Evolutionary conservation across 2,888 invertebrate genomes (phyloP).

Genomic region (Calameuta idolon): DNA sequence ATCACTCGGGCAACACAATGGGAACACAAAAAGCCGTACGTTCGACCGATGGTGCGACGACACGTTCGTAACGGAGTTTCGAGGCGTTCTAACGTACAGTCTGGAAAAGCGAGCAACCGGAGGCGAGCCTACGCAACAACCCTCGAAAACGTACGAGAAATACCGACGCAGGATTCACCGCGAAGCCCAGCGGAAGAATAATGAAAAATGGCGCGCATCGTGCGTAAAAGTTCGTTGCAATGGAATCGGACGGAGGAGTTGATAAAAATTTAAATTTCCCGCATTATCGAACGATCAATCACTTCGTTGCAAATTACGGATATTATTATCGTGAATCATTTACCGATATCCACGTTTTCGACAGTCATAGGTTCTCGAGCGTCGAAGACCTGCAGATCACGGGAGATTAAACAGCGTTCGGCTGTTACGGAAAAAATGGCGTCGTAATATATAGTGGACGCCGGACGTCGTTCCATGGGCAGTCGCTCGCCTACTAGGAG

Average conservation of each 20-base stretch:
- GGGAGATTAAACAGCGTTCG: background rate
- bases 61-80: background rate
- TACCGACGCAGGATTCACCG: background rate
- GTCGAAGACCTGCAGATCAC: background rate
- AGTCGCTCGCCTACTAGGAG: background rate
- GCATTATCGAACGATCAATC: background rate
- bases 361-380: background rate
- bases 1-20: background rate
- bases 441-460: background rate
- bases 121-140: slow-evolving; percentile 3
- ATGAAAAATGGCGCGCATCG: background rate
- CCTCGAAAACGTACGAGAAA: slow-evolving; percentile 12
- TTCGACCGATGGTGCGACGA: background rate
- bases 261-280: background rate
- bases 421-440: background rate
- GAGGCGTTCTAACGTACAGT: slow-evolving; percentile 15
- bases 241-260: background rate
- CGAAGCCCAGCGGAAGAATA: background rate
- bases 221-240: background rate
- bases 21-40: background rate
- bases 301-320: background rate
- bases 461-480: background rate
- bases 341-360: background rate
- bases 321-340: background rate
- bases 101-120: background rate